Conservation (phyloP, 2,797 vertebrate genomes). For the Myoxocephalus aenaeus region DNA sequence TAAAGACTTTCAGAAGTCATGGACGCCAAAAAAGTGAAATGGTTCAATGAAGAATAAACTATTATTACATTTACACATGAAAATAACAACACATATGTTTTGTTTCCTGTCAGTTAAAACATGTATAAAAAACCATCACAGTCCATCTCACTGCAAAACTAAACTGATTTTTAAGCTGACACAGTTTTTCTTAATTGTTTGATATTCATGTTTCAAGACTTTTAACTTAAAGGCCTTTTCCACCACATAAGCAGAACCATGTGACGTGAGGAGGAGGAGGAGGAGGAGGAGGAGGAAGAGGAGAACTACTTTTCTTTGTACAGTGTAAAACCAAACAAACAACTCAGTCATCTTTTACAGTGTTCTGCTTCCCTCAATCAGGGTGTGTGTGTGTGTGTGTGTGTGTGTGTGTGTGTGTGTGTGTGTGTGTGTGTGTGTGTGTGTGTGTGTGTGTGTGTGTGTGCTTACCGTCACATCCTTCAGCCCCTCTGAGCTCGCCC, state of each 20-base stretch:
- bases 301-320: background rate
- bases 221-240: no score
- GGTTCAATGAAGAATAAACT: no score
- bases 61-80: no score
- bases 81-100: no score
- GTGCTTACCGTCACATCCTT: background rate
- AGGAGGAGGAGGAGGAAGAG: no score
- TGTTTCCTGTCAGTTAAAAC: background rate
- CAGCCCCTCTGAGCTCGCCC: accelerated
- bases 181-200: background rate
- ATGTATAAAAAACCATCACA: background rate
- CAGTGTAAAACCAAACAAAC: background rate
- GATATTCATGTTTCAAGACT: no score
- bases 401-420: no score
- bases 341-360: background rate
- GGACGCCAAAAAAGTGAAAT: no score
- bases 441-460: constrained; percentile 30
- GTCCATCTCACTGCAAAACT: background rate
- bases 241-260: no score
- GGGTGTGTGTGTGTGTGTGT: constrained; percentile 18
- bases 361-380: background rate
- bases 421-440: no score
- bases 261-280: background rate
- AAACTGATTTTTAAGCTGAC: no score
- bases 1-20: no score